These are phyloP conservation scores for Gymnoscopelus braueri DNA, from an alignment of 2,797 vertebrate genomes.

Conservation along the genomic window DNA sequence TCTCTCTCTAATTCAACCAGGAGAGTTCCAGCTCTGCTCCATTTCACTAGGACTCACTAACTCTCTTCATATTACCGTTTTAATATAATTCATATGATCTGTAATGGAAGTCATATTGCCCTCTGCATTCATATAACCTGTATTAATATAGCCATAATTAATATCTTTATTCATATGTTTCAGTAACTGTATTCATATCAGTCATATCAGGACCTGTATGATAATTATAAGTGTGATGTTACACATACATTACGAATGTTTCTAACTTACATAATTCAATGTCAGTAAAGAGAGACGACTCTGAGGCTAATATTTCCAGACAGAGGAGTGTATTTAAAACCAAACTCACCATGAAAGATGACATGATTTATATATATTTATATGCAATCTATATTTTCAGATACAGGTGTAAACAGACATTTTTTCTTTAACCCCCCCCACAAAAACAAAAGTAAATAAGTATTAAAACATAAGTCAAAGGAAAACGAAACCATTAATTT, in stretches of 20 bases:
- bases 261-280: too few relatives aligned
- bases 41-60: not conserved
- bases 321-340: slow-evolving; percentile 42
- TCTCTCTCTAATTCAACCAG: slow-evolving; percentile 40
- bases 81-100: not conserved
- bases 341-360: slow-evolving; percentile 60
- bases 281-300: too few relatives aligned
- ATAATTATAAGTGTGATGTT: too few relatives aligned
- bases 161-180: too few relatives aligned
- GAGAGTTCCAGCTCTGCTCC: slow-evolving; percentile 64
- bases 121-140: too few relatives aligned
- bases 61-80: not conserved
- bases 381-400: slow-evolving; percentile 82
- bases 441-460: slow-evolving; percentile 63
- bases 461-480: slow-evolving; percentile 71
- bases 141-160: too few relatives aligned
- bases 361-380: slow-evolving; percentile 83
- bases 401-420: slow-evolving; percentile 84
- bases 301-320: too few relatives aligned
- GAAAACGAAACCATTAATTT: slow-evolving; percentile 67
- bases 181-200: too few relatives aligned
- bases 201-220: too few relatives aligned
- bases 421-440: slow-evolving; percentile 39
- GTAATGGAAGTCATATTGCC: too few relatives aligned
- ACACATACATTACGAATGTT: too few relatives aligned